Evolutionary conservation across 1,140 invertebrate genomes (phyloP).

Genomic region (Tetragnatha versicolor): DNA sequence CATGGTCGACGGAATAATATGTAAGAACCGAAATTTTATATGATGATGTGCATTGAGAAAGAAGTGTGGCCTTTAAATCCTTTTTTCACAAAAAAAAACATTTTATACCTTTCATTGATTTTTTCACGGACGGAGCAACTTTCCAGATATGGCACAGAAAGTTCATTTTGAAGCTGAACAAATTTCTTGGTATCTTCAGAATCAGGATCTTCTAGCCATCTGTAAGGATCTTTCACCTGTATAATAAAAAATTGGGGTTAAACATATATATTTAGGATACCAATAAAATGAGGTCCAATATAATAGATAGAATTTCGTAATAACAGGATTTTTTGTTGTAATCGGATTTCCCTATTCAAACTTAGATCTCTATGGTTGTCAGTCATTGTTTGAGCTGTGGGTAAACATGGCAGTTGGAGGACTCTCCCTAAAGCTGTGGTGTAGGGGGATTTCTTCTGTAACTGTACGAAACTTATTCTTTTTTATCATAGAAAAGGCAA

Average conservation of each 20-base stretch:
- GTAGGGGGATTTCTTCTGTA: no score
- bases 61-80: no score
- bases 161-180: slow-evolving; percentile 89
- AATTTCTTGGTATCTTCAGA: slow-evolving; percentile 89
- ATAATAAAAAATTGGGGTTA: slow-evolving; percentile 18
- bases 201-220: slow-evolving; percentile 97
- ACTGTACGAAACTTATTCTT: no score
- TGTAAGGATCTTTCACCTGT: slow-evolving; percentile 89
- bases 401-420: no score
- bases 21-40: no score
- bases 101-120: slow-evolving; percentile 72
- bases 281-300: background rate
- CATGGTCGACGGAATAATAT: no score
- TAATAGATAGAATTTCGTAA: background rate
- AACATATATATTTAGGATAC: background rate
- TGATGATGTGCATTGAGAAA: no score
- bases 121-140: slow-evolving; percentile 75
- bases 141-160: slow-evolving; percentile 86
- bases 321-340: background rate
- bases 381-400: no score
- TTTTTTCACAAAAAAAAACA: slow-evolving; percentile 21
- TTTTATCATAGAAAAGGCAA: no score
- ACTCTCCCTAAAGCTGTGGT: background rate
- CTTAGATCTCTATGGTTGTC: background rate
- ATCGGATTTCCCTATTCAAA: background rate